Percentiles rank a stretch among this genome's conserved stretches.
Conservation (phyloP, 2,113 vertebrate genomes). For the Suricata suricatta region DNA sequence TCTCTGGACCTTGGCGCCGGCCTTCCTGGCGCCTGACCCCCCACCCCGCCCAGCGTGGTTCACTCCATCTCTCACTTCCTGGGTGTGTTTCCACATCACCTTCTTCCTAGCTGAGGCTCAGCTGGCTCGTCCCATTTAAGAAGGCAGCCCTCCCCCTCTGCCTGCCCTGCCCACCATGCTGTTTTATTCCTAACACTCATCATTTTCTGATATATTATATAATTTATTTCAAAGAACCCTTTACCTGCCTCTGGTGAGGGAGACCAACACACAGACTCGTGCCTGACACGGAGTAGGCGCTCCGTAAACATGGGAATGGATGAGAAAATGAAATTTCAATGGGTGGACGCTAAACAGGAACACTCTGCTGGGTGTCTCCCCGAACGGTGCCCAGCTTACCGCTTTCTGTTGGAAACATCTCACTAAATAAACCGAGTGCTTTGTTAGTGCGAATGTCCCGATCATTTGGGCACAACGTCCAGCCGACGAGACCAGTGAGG, state of each 20-base stretch:
- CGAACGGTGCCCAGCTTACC: neutral
- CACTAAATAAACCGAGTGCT: neutral
- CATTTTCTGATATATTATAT: neutral
- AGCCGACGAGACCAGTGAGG: neutral
- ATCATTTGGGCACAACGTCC: too few relatives aligned
- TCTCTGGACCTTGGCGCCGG: neutral
- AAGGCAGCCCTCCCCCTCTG: rapidly evolving
- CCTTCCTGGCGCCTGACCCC: neutral
- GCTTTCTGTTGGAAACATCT: neutral
- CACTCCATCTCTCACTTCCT: neutral
- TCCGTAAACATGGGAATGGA: neutral
- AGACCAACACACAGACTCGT: rapidly evolving
- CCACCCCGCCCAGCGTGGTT: neutral
- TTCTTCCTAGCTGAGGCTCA: neutral
- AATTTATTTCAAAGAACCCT: neutral
- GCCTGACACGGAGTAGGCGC: neutral
- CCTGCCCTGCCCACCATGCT: too few relatives aligned
- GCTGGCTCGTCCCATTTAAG: neutral
- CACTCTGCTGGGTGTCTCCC: neutral
- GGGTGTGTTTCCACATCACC: too few relatives aligned
- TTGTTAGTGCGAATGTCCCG: neutral
- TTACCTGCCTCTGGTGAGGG: neutral
- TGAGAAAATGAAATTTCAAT: neutral
- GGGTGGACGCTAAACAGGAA: neutral
- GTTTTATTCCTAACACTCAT: neutral